These are phyloP conservation scores for Ooceraea biroi DNA, from an alignment of 1,140 invertebrate species.

Conservation along the genomic window DNA sequence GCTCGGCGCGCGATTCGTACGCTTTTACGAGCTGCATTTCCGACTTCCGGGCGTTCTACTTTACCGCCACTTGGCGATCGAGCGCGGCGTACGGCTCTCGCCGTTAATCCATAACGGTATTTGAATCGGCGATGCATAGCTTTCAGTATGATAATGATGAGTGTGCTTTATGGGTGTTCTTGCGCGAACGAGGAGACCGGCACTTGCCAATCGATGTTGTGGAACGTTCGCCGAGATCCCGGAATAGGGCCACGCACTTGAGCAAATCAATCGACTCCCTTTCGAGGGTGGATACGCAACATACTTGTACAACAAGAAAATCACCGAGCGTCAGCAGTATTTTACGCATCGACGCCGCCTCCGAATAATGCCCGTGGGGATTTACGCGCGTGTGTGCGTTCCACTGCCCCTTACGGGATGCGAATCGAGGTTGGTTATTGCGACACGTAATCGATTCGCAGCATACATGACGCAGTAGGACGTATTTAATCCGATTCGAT, in stretches of 20 bases:
- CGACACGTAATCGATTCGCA: conserved; percentile 50
- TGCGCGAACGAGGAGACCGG: not conserved
- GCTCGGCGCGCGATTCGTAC: not conserved
- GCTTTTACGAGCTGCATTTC: conserved; percentile 9
- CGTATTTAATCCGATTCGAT: not conserved
- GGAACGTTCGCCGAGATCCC: not conserved
- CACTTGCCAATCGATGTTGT: not conserved
- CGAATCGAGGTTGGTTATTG: conserved; percentile 45
- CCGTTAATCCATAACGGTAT: conserved; percentile 16
- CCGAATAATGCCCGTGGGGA: conserved; percentile 53
- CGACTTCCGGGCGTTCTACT: not conserved
- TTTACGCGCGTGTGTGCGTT: conserved; percentile 58
- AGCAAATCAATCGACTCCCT: conserved; percentile 31
- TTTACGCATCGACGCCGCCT: conserved; percentile 40
- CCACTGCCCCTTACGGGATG: not conserved
- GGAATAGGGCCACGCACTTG: conserved; percentile 15
- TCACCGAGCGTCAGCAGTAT: conserved; percentile 51
- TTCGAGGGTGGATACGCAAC: not conserved
- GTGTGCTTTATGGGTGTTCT: conserved; percentile 42
- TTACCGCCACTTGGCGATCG: conserved; percentile 32
- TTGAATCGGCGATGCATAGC: conserved; percentile 44
- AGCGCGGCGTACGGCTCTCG: not conserved
- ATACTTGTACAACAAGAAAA: conserved; percentile 65
- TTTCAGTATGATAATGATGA: conserved; percentile 51
- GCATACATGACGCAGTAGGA: not conserved